Base-by-base conservation (phyloP, 2,888 invertebrate species). In the Harpalus rubripes region DNA sequence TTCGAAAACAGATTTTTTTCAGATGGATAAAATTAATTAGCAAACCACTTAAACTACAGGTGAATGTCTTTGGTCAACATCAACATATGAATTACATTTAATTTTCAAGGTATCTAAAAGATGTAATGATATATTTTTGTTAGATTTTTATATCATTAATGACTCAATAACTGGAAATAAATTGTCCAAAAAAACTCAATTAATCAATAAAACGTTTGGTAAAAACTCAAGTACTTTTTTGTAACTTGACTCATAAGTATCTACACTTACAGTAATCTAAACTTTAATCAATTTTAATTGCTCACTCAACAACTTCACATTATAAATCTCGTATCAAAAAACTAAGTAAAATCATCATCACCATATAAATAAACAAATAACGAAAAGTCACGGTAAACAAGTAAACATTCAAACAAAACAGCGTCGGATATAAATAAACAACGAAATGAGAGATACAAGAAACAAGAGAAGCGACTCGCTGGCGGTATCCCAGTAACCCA, bases 401-500 rank as follows among this genome's bases (percentile, higher is more conserved):
- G 68, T 32, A 68, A 68, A 68, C 39, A 68, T 39, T 52, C 39
- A 68, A 68, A 68, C 68, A 68, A 39, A 39, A 32, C 12, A 26
- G 7, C 68, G n/a, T 39, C n/a, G 32, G 39, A 39, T n/a, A 68
- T 39, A 68, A 32, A 68, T 26, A 68, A 68, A 68, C 68, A 68
- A n/a, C 7, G 68, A 39, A 68, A 68, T 32, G 32, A 68, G 68
- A 32, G 68, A 68, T 7, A 39, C 68, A 68, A 52, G 68, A 68
- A 15, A 39, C 68, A 68, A 52, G 68, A 10, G 68, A 68, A 12
- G 68, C n/a, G 68, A 32, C 26, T 68, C 32, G 68, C 8, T 26
- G 32, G 63, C 68, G n/a, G 26, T 68, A 68, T 68, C 68, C 68
- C 68, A 68, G 68, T 68, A 68, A 68, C 68, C 68, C 68, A 68